These are phyloP conservation scores for Cephalopholis sonnerati DNA, from an alignment of 2,113 vertebrate species.

Conservation along the genomic window DNA sequence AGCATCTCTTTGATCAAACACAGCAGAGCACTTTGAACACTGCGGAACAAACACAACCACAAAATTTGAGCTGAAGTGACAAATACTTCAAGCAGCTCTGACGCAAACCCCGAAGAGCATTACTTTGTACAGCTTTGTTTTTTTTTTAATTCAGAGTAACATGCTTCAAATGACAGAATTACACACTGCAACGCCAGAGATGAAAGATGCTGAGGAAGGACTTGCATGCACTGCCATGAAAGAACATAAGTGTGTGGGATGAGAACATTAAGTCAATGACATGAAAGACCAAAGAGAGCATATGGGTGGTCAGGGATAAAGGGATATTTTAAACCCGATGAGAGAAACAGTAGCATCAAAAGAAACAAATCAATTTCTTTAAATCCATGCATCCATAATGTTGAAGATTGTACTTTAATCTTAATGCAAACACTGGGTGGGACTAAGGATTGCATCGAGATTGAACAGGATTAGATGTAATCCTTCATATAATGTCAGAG, in stretches of 20 bases:
- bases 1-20: constrained; percentile 65
- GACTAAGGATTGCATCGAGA: constrained; percentile 46
- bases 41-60: constrained; percentile 55
- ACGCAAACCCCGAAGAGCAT: constrained; percentile 32
- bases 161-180: constrained; percentile 58
- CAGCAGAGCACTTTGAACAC: constrained; percentile 59
- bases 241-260: constrained; percentile 33
- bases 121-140: constrained; percentile 40
- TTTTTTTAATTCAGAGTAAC: constrained; percentile 41
- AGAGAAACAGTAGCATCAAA: constrained; percentile 38
- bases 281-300: constrained; percentile 45
- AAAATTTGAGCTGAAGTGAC: constrained; percentile 62
- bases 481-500: constrained; percentile 70
- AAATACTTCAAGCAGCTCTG: constrained; percentile 64
- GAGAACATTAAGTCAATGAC: constrained; percentile 43
- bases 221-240: neutral
- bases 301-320: constrained; percentile 42
- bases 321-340: constrained; percentile 41
- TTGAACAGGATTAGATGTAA: constrained; percentile 74
- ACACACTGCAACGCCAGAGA: constrained; percentile 30
- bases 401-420: constrained; percentile 65
- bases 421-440: constrained; percentile 50
- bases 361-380: constrained; percentile 62
- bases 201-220: constrained; percentile 43
- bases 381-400: constrained; percentile 44